phyloP scores from a whole-genome alignment of 2,888 invertebrate genomes.

The Orthosia gothica region DNA sequence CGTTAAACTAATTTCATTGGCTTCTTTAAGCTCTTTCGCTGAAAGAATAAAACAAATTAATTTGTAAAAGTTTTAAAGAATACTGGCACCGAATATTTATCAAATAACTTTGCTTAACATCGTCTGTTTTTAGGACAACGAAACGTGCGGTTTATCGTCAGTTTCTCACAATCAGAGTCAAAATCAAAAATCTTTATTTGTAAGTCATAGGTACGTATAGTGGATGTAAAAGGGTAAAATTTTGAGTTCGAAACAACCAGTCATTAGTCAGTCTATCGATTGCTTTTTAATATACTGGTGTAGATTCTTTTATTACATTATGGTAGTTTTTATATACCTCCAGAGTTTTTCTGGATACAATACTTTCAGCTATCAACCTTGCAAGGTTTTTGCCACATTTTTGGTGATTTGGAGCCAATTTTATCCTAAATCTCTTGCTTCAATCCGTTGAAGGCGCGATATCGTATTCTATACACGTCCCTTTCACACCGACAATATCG shows the following conservation, averaged over 20 bases:
- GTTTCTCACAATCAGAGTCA: too few relatives aligned
- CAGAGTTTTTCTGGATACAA: neutral
- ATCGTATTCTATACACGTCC: neutral
- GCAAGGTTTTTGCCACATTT: too few relatives aligned
- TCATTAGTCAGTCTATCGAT: too few relatives aligned
- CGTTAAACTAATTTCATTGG: neutral
- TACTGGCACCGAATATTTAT: neutral
- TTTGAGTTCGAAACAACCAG: too few relatives aligned
- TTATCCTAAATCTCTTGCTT: neutral
- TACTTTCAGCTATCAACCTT: neutral
- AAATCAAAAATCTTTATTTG: too few relatives aligned
- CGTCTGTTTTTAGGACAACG: too few relatives aligned
- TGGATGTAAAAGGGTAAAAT: too few relatives aligned
- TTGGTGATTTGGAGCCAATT: neutral
- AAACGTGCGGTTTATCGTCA: too few relatives aligned
- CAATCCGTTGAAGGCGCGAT: neutral
- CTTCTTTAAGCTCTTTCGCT: slow-evolving; percentile 8
- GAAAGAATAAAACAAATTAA: neutral
- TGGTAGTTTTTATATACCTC: too few relatives aligned
- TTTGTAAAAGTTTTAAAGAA: neutral
- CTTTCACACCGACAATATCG: neutral
- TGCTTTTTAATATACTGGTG: too few relatives aligned
- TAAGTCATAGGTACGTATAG: too few relatives aligned
- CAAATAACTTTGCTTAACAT: neutral
- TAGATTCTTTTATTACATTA: too few relatives aligned